Conservation (phyloP, 2,797 vertebrate species). For the Coregonus sp. region DNA sequence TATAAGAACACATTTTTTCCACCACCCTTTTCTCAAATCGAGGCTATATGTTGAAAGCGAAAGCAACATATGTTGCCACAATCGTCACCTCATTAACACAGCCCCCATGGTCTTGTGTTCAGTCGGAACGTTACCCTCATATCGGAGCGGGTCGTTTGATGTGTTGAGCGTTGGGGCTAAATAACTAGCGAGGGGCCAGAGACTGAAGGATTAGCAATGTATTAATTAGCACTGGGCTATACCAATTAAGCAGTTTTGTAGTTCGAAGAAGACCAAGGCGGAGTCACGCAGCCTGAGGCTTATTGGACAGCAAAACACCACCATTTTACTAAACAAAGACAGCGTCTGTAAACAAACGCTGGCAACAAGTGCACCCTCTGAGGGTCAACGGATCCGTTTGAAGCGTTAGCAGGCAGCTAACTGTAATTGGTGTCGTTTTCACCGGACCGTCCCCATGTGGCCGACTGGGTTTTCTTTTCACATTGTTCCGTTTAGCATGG, state of each 20-base stretch:
- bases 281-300: conserved; percentile 68
- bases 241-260: conserved; percentile 75
- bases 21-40: conserved; percentile 33
- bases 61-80: conserved; percentile 66
- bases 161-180: conserved; percentile 63
- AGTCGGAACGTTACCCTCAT: conserved; percentile 63
- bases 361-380: conserved; percentile 14
- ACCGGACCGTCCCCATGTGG: conserved; percentile 14
- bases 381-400: not conserved
- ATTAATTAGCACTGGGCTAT: conserved; percentile 72
- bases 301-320: conserved; percentile 60
- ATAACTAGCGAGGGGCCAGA: conserved; percentile 47
- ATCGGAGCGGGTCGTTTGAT: conserved; percentile 65
- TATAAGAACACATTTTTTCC: too few species aligned
- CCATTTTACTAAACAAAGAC: conserved; percentile 63
- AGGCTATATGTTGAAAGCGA: conserved; percentile 50
- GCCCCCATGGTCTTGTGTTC: conserved; percentile 41
- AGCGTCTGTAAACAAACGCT: conserved; percentile 61
- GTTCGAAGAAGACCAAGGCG: conserved; percentile 58
- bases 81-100: conserved; percentile 49
- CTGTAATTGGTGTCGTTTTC: not conserved
- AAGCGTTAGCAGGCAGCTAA: not conserved
- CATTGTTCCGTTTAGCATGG: too few species aligned
- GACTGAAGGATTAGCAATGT: conserved; percentile 66
- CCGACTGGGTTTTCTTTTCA: too few species aligned